Evolutionary conservation across 2,113 vertebrate species (phyloP).

Genomic region (Tragelaphus buxtoni): DNA sequence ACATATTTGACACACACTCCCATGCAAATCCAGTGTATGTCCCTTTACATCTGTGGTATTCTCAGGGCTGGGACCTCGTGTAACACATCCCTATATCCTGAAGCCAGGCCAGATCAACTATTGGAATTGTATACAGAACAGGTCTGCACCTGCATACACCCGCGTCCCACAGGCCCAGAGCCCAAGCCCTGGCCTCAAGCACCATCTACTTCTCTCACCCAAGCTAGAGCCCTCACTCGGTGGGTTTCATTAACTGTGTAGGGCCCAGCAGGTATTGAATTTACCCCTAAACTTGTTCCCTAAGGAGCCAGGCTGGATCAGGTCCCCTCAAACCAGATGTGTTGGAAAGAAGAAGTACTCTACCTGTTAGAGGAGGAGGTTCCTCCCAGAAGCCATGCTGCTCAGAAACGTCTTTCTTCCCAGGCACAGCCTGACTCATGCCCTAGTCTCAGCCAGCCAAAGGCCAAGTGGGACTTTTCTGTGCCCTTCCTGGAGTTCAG

Average conservation of each 20-base stretch:
- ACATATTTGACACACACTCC: neutral
- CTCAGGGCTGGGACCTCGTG: neutral
- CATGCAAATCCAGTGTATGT: neutral
- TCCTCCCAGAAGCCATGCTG: neutral
- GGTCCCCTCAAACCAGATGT: neutral
- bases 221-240: neutral
- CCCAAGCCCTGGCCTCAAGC: neutral
- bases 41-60: neutral
- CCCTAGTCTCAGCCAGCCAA: neutral
- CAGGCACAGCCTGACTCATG: neutral
- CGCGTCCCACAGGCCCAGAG: neutral
- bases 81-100: neutral
- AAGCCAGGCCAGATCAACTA: neutral
- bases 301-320: neutral
- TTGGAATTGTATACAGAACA: neutral
- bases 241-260: neutral
- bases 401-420: neutral
- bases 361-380: neutral
- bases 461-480: neutral
- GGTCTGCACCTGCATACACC: neutral
- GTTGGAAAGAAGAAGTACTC: neutral
- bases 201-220: neutral
- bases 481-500: neutral
- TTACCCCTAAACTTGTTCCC: neutral
- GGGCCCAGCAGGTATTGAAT: neutral